Conservation (phyloP, 2,888 invertebrate genomes). For the Machimus atricapillus region DNA sequence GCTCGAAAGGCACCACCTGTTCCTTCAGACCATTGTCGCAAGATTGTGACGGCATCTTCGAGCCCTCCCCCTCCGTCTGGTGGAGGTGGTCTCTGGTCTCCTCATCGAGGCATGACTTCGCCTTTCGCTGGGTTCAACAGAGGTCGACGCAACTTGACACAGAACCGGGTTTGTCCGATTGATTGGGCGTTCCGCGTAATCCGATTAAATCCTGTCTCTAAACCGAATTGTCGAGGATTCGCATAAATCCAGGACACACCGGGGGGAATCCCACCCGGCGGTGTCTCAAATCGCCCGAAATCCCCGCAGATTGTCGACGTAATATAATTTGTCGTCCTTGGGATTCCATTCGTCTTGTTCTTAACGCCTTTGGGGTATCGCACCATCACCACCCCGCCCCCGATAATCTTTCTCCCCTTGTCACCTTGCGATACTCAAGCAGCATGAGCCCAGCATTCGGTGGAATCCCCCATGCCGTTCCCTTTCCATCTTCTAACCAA, state of each 20-base stretch:
- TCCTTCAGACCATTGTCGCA: background rate
- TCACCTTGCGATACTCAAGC: background rate
- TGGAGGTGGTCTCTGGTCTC: background rate
- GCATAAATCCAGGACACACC: background rate
- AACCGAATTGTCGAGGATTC: background rate
- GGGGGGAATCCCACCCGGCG: background rate
- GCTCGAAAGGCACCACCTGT: background rate
- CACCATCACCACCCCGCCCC: background rate
- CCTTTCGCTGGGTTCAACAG: background rate
- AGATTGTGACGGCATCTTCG: background rate
- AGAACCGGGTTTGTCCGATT: background rate
- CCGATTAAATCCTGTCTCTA: background rate
- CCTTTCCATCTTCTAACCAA: background rate
- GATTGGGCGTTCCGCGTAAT: background rate
- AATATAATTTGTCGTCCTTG: background rate
- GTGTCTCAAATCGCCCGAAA: background rate
- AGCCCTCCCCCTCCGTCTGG: background rate
- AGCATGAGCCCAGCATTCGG: background rate
- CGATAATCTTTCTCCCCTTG: background rate
- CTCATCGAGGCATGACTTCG: background rate
- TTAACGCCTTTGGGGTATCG: background rate
- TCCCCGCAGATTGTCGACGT: constrained; percentile 17
- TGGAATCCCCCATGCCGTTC: background rate
- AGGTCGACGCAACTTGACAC: background rate
- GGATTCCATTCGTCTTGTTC: background rate